Conservation (phyloP, 2,888 invertebrate genomes). For the Ormyrus rosae region DNA sequence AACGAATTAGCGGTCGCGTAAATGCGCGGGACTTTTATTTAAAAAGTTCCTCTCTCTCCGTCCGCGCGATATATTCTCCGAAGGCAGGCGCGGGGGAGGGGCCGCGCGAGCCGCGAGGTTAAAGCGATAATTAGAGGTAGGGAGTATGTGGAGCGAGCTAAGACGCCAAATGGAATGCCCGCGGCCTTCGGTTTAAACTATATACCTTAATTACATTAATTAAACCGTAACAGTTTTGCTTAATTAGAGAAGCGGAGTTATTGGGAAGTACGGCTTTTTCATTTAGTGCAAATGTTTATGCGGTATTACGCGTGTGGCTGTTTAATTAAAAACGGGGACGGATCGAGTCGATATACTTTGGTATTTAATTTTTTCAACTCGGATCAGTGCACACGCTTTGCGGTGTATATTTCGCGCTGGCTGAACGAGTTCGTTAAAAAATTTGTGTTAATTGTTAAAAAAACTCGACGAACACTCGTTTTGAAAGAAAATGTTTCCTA, state of each 20-base stretch:
- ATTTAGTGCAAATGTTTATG: too few species aligned
- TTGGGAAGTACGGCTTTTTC: too few species aligned
- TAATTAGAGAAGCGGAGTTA: neutral
- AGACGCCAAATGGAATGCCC: conserved; percentile 6
- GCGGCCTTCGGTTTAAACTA: conserved; percentile 14
- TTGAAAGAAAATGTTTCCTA: too few species aligned
- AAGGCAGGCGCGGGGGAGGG: neutral
- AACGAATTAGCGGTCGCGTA: conserved; percentile 28
- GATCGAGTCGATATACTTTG: too few species aligned
- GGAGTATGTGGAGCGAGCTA: conserved; percentile 30
- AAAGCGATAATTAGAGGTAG: conserved; percentile 47
- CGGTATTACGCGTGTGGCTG: too few species aligned
- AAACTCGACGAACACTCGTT: too few species aligned
- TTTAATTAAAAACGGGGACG: too few species aligned
- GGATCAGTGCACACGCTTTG: too few species aligned
- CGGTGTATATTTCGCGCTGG: too few species aligned
- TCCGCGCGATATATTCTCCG: neutral
- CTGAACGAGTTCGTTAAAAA: too few species aligned
- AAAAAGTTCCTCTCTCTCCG: neutral
- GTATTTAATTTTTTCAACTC: too few species aligned
- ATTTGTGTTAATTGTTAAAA: too few species aligned
- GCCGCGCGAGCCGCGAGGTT: neutral
- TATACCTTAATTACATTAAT: conserved; percentile 35
- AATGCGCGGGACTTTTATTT: conserved; percentile 23
- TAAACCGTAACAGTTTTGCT: conserved; percentile 6